A percentile compares a stretch with the other conserved stretches of the same genome.
Conservation (phyloP, 2,888 invertebrate species). For the Sphaerophoria taeniata region DNA sequence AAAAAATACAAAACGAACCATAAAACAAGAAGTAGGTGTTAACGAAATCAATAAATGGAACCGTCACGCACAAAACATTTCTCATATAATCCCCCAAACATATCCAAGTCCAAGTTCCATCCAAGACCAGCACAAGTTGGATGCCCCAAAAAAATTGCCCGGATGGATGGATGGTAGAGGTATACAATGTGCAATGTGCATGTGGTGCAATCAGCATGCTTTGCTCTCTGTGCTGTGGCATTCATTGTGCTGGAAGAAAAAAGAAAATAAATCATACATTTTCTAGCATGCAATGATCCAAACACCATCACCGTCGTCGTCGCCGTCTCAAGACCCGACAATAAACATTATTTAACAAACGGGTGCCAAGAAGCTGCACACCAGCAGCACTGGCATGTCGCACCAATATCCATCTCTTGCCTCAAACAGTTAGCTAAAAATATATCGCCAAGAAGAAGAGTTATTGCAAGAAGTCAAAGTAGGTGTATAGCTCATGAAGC, state of each 20-base stretch:
- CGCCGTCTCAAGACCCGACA: background rate
- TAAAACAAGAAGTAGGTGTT: constrained; percentile 61
- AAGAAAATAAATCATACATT: constrained; percentile 65
- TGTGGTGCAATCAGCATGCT: constrained; percentile 48
- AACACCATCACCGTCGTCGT: constrained; percentile 32
- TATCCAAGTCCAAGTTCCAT: constrained; percentile 35
- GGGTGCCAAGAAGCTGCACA: constrained; percentile 65
- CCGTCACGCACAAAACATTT: constrained; percentile 70
- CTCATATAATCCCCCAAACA: background rate
- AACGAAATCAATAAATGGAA: constrained; percentile 75
- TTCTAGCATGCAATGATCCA: constrained; percentile 67
- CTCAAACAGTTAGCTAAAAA: constrained; percentile 72
- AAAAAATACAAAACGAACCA: background rate
- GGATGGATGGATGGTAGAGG: background rate
- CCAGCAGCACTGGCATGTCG: constrained; percentile 35
- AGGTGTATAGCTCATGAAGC: background rate
- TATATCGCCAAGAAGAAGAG: constrained; percentile 46
- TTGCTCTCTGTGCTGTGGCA: constrained; percentile 32
- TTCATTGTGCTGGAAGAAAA: constrained; percentile 48
- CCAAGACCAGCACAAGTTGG: background rate
- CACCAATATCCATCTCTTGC: constrained; percentile 61
- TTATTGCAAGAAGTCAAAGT: too few relatives aligned
- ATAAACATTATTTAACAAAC: constrained; percentile 52
- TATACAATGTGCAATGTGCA: background rate
- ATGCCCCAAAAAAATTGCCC: constrained; percentile 37